Conservation (phyloP, 2,113 vertebrate species). For the Lucifuga dentata region DNA sequence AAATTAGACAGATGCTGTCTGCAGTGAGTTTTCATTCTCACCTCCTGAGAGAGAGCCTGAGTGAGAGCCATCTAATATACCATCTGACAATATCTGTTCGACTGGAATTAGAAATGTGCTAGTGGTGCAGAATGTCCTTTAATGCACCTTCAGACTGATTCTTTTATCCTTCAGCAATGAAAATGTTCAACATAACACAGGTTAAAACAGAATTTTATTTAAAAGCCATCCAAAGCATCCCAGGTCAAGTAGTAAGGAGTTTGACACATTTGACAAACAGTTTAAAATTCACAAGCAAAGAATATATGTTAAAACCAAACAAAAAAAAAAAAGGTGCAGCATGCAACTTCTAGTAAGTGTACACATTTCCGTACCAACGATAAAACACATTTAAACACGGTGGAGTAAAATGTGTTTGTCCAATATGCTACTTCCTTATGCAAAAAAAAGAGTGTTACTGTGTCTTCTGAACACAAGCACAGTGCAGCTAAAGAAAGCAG, state of each 20-base stretch:
- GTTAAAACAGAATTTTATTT: constrained; percentile 68
- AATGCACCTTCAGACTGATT: neutral
- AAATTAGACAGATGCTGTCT: constrained; percentile 36
- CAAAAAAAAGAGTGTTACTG: neutral
- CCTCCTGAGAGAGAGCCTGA: constrained; percentile 27
- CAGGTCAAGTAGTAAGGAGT: constrained; percentile 21
- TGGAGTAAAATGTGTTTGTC: neutral
- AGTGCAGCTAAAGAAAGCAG: neutral
- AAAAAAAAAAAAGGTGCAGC: constrained; percentile 44
- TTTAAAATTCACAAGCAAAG: constrained; percentile 49
- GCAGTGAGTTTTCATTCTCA: constrained; percentile 20
- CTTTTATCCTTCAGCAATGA: neutral
- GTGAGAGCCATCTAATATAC: constrained; percentile 8
- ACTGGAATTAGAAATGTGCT: constrained; percentile 1
- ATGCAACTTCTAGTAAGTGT: constrained; percentile 40
- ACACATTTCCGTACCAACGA: constrained; percentile 8
- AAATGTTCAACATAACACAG: constrained; percentile 13
- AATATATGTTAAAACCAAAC: constrained; percentile 9
- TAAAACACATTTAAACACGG: constrained; percentile 26
- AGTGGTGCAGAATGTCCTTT: neutral
- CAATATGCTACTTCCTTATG: neutral
- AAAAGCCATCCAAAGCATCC: constrained; percentile 49
- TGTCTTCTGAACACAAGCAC: constrained; percentile 7
- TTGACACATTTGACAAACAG: constrained; percentile 3
- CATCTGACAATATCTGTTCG: neutral